Conservation (phyloP, 2,797 vertebrate species). For the Ceryle rudis region DNA sequence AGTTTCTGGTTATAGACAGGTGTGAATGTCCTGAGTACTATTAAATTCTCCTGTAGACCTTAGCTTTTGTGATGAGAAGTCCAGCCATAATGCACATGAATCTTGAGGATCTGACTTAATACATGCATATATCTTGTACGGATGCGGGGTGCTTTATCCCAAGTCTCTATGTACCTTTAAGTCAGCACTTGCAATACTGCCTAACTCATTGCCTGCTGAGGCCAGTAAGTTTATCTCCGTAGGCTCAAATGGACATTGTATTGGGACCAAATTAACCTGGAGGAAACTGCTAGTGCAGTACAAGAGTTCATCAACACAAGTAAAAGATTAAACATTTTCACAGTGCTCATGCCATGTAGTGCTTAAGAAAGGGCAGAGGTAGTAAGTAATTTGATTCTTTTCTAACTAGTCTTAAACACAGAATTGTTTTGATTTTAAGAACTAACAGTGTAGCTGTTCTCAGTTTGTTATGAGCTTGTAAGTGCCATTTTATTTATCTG, state of each 20-base stretch:
- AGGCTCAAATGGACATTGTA: not conserved
- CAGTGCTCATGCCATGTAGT: not conserved
- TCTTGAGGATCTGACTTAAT: not conserved
- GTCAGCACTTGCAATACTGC: not conserved
- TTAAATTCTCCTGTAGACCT: not conserved
- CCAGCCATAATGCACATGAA: not conserved
- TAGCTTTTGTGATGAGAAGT: not conserved
- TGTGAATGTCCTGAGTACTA: not conserved
- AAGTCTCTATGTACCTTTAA: not conserved
- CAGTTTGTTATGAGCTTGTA: not conserved
- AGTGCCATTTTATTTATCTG: not conserved
- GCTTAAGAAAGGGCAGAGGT: not conserved
- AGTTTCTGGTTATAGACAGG: not conserved
- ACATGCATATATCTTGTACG: fast-evolving
- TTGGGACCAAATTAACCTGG: not conserved
- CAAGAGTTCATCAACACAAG: not conserved
- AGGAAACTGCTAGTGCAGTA: not conserved
- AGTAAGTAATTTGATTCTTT: not conserved
- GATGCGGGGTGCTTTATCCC: not conserved
- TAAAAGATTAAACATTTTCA: conserved; percentile 52
- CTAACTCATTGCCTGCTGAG: not conserved
- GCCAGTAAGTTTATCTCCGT: not conserved
- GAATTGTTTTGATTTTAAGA: not conserved
- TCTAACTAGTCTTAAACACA: not conserved
- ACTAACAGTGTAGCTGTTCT: not conserved